Evolutionary conservation across 2,888 invertebrate species (phyloP), one percentile per base, ranked within the genome.

Genomic region (Pammene fasciana): DNA sequence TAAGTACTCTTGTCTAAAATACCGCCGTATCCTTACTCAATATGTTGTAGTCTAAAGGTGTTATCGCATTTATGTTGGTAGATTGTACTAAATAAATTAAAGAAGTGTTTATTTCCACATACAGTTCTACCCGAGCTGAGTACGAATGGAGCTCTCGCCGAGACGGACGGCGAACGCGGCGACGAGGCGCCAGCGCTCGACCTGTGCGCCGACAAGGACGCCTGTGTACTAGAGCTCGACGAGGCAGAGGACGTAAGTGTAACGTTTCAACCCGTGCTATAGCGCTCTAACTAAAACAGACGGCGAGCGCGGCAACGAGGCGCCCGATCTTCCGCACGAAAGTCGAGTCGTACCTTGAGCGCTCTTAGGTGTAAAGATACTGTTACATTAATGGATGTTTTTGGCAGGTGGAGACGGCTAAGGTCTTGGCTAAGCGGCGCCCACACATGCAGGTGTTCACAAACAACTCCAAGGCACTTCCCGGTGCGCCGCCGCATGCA

Each of bases 201-300:
- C 84, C 95, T 98, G 18, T 96, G 96, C 92, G 85, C 85, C 0
- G 92, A 92, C 64, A 90, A 89, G 64, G 92, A 92, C 72, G 88
- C 91, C 0, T 91, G 90, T 54, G 87, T 92, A 0, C 72, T 92
- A 0, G 92, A 92, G 38, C 74, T 34, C 5, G 52, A 54, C 34
- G 26, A 54, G 8, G 13, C 34, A 6, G 52, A 26, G 14, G 26
- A 26, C 16, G 16, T 48, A 48, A 16, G 48, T 52, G 1, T 46
- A 1, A 38, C 38, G 2, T 9, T 38, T 7, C 6, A 7, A 38
- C 38, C 38, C 38, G 2, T 0, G 38, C 38, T 38, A 38, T 3
- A 7, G 1, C 38, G 9, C 7, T 38, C 8, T 38, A 6, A 7
- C 9, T 6, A 1, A 38, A 9, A 7, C 9, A 38, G 26, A 26